A percentile compares a stretch with the other conserved stretches of the same genome.
Conservation (phyloP, 2,888 invertebrate genomes). For the Pollenia amentaria region DNA sequence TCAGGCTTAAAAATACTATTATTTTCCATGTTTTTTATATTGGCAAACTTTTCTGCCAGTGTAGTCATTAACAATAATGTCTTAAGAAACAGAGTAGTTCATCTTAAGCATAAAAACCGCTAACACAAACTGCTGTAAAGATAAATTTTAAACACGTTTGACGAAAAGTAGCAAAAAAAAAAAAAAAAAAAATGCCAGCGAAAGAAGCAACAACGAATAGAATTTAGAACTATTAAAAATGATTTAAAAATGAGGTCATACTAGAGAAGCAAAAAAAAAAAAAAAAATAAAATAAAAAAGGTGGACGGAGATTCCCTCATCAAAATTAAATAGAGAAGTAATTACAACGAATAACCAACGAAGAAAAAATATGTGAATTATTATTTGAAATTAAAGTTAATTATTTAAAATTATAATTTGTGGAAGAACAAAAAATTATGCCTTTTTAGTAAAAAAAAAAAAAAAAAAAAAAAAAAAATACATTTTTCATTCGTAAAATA, state of each 20-base stretch:
- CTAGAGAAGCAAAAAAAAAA: neutral
- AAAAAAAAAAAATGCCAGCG: slow-evolving; percentile 13
- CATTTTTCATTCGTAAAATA: too few relatives aligned
- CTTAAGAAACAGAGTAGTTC: neutral
- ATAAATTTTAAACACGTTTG: slow-evolving; percentile 22
- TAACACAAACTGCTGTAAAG: neutral
- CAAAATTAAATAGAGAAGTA: slow-evolving; percentile 60
- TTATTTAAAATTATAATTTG: too few relatives aligned
- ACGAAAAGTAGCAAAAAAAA: neutral
- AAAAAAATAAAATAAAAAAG: neutral
- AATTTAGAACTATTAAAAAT: slow-evolving; percentile 43
- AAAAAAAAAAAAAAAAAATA: too few relatives aligned
- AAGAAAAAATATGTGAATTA: neutral
- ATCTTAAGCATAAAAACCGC: neutral
- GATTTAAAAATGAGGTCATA: slow-evolving; percentile 65
- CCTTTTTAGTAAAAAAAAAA: too few relatives aligned
- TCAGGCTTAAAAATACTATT: too few relatives aligned
- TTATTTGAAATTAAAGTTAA: neutral
- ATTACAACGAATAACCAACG: slow-evolving; percentile 32
- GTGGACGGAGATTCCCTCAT: slow-evolving; percentile 25
- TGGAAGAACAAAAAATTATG: too few relatives aligned
- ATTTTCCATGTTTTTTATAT: too few relatives aligned
- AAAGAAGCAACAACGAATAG: neutral
- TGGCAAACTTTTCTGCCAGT: neutral
- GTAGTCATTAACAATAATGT: neutral